Conservation (phyloP, 2,888 invertebrate species). For the Nemotelus nigrinus region DNA sequence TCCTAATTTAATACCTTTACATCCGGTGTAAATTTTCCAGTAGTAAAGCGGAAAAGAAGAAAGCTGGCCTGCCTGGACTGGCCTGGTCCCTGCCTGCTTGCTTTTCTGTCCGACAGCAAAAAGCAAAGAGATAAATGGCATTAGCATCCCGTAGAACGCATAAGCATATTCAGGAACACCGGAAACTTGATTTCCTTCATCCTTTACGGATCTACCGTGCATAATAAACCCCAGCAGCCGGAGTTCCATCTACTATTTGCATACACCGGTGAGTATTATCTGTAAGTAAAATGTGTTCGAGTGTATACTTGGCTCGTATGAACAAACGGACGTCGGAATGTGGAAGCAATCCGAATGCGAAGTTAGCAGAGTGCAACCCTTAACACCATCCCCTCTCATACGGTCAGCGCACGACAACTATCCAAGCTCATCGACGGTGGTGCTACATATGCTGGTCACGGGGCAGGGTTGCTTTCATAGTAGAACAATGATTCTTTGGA, state of each 20-base stretch:
- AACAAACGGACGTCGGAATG: background rate
- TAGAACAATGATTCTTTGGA: slow-evolving; percentile 46
- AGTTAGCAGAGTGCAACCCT: background rate
- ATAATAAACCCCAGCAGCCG: slow-evolving; percentile 39
- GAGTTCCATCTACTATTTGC: slow-evolving; percentile 30
- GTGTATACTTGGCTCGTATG: background rate
- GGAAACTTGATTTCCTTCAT: slow-evolving; percentile 52
- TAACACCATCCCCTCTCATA: background rate
- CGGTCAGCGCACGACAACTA: too few relatives aligned
- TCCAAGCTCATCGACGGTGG: background rate
- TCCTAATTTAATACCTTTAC: slow-evolving; percentile 48
- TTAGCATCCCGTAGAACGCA: slow-evolving; percentile 49
- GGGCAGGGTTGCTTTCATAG: slow-evolving; percentile 47
- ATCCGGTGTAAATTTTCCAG: slow-evolving; percentile 48
- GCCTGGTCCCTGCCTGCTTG: background rate
- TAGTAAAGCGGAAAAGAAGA: slow-evolving; percentile 43
- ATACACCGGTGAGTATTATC: slow-evolving; percentile 9
- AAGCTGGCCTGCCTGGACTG: too few relatives aligned
- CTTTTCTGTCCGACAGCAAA: slow-evolving; percentile 24
- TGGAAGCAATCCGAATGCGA: slow-evolving; percentile 20
- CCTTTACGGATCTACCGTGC: slow-evolving; percentile 46
- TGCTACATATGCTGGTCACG: slow-evolving; percentile 25
- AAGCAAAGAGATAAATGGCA: slow-evolving; percentile 49
- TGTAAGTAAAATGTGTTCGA: background rate
- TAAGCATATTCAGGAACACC: slow-evolving; percentile 50